Conservation (phyloP, 2,113 vertebrate genomes). For the Peromyscus maniculatus region DNA sequence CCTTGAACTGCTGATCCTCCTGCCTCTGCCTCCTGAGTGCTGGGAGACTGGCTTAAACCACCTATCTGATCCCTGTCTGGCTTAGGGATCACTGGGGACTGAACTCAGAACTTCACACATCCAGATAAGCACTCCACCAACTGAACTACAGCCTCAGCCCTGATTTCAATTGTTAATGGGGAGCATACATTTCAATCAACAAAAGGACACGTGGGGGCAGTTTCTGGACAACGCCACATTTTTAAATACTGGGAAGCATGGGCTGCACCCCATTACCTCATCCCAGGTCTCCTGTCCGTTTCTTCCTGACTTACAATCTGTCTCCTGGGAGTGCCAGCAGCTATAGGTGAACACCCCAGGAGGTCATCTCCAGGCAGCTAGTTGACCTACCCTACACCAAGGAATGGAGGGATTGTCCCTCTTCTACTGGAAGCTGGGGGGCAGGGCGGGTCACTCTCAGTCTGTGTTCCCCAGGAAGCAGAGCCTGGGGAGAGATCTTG, state of each 20-base stretch:
- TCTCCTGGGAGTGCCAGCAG: not conserved
- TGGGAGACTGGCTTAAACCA: not conserved
- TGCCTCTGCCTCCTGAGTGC: not conserved
- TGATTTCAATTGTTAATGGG: not conserved
- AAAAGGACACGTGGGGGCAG: not conserved
- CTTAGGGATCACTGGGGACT: accelerated
- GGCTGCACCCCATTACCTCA: accelerated
- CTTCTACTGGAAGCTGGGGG: not conserved
- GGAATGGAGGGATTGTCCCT: not conserved
- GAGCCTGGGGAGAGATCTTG: not conserved
- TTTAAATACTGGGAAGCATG: not conserved
- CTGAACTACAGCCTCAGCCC: not conserved
- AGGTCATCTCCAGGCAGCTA: not conserved
- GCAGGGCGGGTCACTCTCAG: too few species aligned
- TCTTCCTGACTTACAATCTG: not conserved
- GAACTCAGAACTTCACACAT: not conserved
- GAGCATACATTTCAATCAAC: not conserved
- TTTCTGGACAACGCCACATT: not conserved
- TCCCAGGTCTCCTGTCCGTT: accelerated
- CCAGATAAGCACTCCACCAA: not conserved
- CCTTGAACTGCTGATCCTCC: not conserved
- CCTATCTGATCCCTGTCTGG: too few species aligned
- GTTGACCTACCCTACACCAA: too few species aligned
- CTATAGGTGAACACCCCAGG: not conserved
- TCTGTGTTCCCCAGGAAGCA: not conserved